Evolutionary conservation across 1,140 invertebrate species (phyloP).

Genomic region (Drosophila guanche): DNA sequence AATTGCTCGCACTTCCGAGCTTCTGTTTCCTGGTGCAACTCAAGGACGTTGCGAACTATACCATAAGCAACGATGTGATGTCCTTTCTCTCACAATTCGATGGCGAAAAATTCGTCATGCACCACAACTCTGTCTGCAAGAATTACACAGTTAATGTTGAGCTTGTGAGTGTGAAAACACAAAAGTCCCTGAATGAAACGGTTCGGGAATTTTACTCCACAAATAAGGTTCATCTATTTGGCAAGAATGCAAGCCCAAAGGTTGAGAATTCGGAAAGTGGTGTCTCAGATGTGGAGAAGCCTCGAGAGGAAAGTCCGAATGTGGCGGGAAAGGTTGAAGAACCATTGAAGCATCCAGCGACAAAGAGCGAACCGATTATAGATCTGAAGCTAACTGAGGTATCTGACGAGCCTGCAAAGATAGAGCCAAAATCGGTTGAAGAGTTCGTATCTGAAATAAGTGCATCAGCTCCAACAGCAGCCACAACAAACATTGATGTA

Average conservation of each 20-base stretch:
- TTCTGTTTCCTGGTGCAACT: slow-evolving; percentile 44
- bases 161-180: slow-evolving; percentile 19
- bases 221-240: not conserved
- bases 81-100: slow-evolving; percentile 32
- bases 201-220: slow-evolving; percentile 28
- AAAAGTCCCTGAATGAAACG: slow-evolving; percentile 36
- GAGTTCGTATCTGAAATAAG: not conserved
- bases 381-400: not conserved
- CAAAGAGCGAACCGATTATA: not conserved
- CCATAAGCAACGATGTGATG: slow-evolving; percentile 4
- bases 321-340: too few relatives aligned
- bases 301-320: too few relatives aligned
- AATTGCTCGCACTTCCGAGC: slow-evolving; percentile 48
- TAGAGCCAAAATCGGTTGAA: not conserved
- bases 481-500: too few relatives aligned
- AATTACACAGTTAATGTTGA: slow-evolving; percentile 30
- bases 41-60: slow-evolving; percentile 32
- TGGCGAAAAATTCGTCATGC: slow-evolving; percentile 16
- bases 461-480: not conserved
- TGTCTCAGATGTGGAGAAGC: too few relatives aligned
- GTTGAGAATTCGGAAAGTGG: not conserved
- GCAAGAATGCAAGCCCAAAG: not conserved
- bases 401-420: not conserved
- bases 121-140: not conserved
- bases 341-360: not conserved